phyloP scores from a whole-genome alignment of 2,113 vertebrate species.

The Passer domesticus region DNA sequence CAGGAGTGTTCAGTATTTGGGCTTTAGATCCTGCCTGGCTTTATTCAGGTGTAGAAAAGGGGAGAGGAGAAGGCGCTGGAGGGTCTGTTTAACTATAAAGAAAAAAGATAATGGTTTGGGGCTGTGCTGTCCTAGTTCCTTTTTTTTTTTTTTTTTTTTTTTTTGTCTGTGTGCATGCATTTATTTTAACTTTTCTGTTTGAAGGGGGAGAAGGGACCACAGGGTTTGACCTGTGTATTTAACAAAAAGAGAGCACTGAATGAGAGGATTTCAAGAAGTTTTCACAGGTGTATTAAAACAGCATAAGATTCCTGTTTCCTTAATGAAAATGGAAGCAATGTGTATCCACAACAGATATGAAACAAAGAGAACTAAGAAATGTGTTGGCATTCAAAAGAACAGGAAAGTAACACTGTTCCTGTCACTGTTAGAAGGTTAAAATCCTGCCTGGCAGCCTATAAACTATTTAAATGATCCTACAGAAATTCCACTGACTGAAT shows the following conservation, averaged over 20 bases:
- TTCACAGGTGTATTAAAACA: slow-evolving; percentile 13
- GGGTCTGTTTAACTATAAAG: background rate
- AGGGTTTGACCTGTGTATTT: slow-evolving; percentile 13
- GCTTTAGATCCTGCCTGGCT: slow-evolving; percentile 7
- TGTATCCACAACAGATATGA: background rate
- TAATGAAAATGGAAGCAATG: background rate
- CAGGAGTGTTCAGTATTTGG: background rate
- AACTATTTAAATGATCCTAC: slow-evolving; percentile 25
- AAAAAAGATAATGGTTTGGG: background rate
- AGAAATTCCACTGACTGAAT: slow-evolving; percentile 42
- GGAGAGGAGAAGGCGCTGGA: background rate
- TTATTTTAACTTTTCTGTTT: slow-evolving; percentile 19
- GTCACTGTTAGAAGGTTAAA: slow-evolving; percentile 21
- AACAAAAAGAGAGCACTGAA: slow-evolving; percentile 2
- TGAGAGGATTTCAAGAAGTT: background rate
- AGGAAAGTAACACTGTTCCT: slow-evolving; percentile 30
- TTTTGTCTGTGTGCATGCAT: background rate
- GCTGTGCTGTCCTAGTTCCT: background rate
- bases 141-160: too few species aligned
- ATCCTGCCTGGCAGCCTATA: slow-evolving; percentile 24
- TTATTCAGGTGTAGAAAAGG: background rate
- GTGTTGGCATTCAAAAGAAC: background rate
- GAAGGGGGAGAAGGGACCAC: background rate
- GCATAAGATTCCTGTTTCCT: background rate
- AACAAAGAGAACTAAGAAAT: slow-evolving; percentile 19